Evolutionary conservation across 1,140 invertebrate species (phyloP).

Genomic region (Pseudomyrmex pallidus): DNA sequence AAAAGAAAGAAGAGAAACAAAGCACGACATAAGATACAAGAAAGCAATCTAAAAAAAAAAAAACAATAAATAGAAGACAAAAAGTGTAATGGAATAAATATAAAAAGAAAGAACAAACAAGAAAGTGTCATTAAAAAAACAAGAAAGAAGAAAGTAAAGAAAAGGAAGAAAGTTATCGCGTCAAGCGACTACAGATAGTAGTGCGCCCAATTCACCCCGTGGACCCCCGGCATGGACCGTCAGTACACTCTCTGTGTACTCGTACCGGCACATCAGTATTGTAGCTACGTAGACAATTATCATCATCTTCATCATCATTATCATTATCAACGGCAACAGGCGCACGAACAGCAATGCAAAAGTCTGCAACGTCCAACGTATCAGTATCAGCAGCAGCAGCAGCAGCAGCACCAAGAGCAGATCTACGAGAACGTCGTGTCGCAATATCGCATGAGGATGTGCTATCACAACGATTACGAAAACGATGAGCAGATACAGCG

Average conservation of each 20-base stretch:
- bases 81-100: constrained; percentile 28
- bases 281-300: constrained; percentile 81
- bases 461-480: constrained; percentile 84
- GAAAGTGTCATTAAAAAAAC: constrained; percentile 24
- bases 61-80: constrained; percentile 30
- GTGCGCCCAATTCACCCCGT: constrained; percentile 61
- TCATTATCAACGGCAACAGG: constrained; percentile 56
- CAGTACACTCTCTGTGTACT: constrained; percentile 85
- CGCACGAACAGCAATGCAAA: constrained; percentile 44
- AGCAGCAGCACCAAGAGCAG: constrained; percentile 77
- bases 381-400: constrained; percentile 68
- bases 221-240: constrained; percentile 83
- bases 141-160: constrained; percentile 42
- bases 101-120: constrained; percentile 16
- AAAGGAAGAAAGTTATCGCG: constrained; percentile 46
- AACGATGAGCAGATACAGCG: constrained; percentile 84
- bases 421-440: constrained; percentile 84
- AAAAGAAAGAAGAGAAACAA: constrained; percentile 49
- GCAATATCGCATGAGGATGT: constrained; percentile 84
- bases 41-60: constrained; percentile 36
- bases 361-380: constrained; percentile 60
- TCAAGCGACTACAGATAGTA: constrained; percentile 36
- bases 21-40: not conserved
- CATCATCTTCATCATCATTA: constrained; percentile 68
- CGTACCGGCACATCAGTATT: constrained; percentile 84